Conservation (phyloP, 2,113 vertebrate genomes). For the Gymnogyps californianus region DNA sequence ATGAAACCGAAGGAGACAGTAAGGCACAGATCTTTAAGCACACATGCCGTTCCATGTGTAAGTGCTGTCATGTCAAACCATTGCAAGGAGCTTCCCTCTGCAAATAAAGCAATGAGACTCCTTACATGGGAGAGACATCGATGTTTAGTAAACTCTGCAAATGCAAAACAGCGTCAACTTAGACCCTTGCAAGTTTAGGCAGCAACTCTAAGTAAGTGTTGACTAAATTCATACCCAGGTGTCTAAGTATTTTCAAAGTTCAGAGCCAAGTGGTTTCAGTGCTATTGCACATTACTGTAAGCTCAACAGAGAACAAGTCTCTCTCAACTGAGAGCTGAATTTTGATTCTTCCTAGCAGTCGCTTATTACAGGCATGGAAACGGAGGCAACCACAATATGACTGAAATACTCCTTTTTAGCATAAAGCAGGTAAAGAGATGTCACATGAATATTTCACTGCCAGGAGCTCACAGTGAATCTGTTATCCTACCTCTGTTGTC, state of each 20-base stretch:
- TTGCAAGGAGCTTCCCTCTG: neutral
- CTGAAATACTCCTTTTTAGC: neutral
- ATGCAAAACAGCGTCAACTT: neutral
- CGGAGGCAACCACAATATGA: neutral
- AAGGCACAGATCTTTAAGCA: neutral
- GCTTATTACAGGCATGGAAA: neutral
- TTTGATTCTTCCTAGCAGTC: neutral
- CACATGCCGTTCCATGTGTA: rapidly evolving
- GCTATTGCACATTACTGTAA: neutral
- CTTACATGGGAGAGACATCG: rapidly evolving
- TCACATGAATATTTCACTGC: neutral
- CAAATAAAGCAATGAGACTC: neutral
- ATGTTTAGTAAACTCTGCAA: neutral
- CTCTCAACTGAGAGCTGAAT: neutral
- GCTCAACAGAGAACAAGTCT: neutral
- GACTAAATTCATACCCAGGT: neutral
- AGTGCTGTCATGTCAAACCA: neutral
- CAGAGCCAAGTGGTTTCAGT: neutral
- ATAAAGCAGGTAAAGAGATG: neutral
- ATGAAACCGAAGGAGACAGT: neutral
- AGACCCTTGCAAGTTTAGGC: neutral
- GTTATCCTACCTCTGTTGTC: neutral
- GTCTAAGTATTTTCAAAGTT: neutral
- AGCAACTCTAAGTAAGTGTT: neutral
- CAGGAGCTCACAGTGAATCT: neutral